Evolutionary conservation across 2,113 vertebrate genomes (phyloP).

Genomic region (Microcebus lehilahytsara): DNA sequence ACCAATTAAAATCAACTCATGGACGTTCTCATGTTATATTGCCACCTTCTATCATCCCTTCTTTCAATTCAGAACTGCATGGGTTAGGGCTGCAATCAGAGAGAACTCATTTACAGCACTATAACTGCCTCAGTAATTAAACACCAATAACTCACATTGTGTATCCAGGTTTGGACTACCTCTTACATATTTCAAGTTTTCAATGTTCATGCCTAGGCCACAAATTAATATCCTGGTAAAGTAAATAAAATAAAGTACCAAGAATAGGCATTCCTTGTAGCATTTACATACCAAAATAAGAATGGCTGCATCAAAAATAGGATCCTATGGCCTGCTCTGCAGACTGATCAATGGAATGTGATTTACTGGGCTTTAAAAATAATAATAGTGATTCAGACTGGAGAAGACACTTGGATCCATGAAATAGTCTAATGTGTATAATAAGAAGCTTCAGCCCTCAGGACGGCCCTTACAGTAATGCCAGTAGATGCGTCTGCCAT

Average conservation of each 20-base stretch:
- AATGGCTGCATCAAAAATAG: neutral
- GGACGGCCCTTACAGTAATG: fast-evolving
- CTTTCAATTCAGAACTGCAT: constrained; percentile 59
- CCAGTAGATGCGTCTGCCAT: neutral
- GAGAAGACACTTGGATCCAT: neutral
- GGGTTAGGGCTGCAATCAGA: constrained; percentile 44
- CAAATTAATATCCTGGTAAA: constrained; percentile 50
- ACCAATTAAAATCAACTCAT: constrained; percentile 41
- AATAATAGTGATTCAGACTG: neutral
- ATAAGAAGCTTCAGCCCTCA: neutral
- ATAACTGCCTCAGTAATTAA: constrained; percentile 66
- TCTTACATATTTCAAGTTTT: constrained; percentile 49
- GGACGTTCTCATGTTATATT: neutral
- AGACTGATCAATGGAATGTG: neutral
- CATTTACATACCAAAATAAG: neutral
- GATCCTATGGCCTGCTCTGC: neutral
- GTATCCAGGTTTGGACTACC: constrained; percentile 36
- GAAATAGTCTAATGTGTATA: neutral
- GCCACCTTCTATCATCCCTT: neutral
- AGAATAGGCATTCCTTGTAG: neutral
- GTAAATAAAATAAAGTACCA: constrained; percentile 5
- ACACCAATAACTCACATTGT: constrained; percentile 44
- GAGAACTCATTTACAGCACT: constrained; percentile 44
- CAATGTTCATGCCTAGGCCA: constrained; percentile 3
- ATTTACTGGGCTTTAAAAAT: neutral